A percentile compares a stretch with the other conserved stretches of the same genome.
Evolutionary conservation across 2,113 vertebrate species (phyloP).

Genomic region (Rhizomys pruinosus): DNA sequence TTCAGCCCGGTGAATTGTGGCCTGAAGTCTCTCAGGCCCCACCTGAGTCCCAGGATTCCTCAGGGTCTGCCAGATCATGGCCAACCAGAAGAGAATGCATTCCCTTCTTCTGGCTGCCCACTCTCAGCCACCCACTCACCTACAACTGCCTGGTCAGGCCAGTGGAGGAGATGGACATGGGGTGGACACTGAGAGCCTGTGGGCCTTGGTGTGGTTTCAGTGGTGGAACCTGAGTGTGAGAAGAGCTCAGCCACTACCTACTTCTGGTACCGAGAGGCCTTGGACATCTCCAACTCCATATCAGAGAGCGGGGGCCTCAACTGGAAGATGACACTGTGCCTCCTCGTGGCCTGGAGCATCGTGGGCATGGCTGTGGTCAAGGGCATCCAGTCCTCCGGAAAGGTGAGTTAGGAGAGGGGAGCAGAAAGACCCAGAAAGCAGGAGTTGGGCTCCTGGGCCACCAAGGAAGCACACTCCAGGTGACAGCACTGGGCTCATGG

Average conservation of each 20-base stretch:
- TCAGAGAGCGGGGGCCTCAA: constrained; percentile 96
- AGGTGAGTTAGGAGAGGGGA: constrained; percentile 86
- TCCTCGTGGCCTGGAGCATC: constrained; percentile 95
- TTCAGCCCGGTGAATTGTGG: background rate
- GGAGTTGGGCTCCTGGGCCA: background rate
- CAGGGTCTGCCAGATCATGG: background rate
- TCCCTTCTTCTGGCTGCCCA: background rate
- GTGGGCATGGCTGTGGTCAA: constrained; percentile 97
- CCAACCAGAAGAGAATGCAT: background rate
- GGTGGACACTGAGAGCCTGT: background rate
- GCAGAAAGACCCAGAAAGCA: background rate
- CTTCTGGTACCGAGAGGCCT: constrained; percentile 97
- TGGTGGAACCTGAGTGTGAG: constrained; percentile 95
- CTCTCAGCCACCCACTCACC: background rate
- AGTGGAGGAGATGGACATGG: fast-evolving
- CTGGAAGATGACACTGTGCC: constrained; percentile 97
- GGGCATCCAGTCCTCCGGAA: constrained; percentile 98
- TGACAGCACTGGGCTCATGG: background rate
- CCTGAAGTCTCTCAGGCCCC: background rate
- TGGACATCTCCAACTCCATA: constrained; percentile 97
- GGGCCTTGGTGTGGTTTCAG: constrained; percentile 81
- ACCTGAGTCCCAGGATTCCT: background rate
- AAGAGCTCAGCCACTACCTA: constrained; percentile 98
- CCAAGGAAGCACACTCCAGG: background rate
- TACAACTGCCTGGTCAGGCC: fast-evolving